Base-by-base conservation (phyloP, 2,888 invertebrate species). In the Saturnia japonica region DNA sequence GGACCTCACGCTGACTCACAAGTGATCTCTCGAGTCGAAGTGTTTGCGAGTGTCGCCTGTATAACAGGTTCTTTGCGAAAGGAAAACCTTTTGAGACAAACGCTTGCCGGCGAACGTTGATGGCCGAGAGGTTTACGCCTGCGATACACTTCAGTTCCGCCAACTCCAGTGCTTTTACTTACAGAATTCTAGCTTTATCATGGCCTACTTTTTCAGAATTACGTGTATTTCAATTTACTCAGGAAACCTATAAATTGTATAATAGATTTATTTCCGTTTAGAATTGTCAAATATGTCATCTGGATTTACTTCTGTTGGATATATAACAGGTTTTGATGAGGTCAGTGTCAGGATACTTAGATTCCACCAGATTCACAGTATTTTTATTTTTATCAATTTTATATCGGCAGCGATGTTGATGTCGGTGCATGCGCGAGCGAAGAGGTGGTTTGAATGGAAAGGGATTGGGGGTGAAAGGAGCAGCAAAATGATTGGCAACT, bases 11-110 rank as follows among this genome's bases (percentile, higher is more conserved):
- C 74, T 72, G 75, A 73, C 76, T 79, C 73, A 78, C 79, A 77
- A 85, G 85, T 80, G 82, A 81, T 80, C 84, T 78, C 84, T 83
- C 78, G 76, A 72, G 77, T 74, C 74, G 68, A 70, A 85, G 85
- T 85, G 85, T 85, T 85, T 84, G 82, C 78, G 78, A 77, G 80
- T 80, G 84, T 79, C 80, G 77, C 75, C 76, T 74, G 77, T 84
- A 60, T 60, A 84, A 83, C 84, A 85, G 82, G 79, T 82, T 79
- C 82, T 77, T 76, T 76, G 73, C 78, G 77, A 73, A 72, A 75
- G 77, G 77, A 74, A 74, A 73, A 78, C 76, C 78, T 80, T 80
- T 81, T 80, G 68, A 73, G 74, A 75, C 74, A 75, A 75, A 74
- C 73, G 73, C 70, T 72, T 45, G 67, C 28, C 69, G 72, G 57